Conservation (phyloP, 2,888 invertebrate genomes). For the Philonicus albiceps region DNA sequence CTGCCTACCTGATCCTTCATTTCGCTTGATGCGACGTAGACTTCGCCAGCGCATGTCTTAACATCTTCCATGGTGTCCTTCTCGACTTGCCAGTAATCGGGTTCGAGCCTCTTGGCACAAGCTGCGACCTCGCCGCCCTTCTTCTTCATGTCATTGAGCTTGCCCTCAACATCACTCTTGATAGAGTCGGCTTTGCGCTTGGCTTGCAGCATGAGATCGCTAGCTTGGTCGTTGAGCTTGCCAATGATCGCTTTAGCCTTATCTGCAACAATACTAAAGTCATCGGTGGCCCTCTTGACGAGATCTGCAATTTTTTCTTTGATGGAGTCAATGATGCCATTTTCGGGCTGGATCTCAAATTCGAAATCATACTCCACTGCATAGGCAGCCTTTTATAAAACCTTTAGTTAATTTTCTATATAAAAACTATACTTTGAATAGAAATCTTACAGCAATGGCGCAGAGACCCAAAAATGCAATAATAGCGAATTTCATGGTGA, state of each 20-base stretch:
- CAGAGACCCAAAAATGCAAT: conserved; percentile 42
- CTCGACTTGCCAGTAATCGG: conserved; percentile 1
- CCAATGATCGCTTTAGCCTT: not conserved
- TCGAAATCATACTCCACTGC: not conserved
- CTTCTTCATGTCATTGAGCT: not conserved
- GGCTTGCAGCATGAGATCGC: not conserved
- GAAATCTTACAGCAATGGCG: conserved; percentile 40
- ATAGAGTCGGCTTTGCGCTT: not conserved
- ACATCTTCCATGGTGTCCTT: not conserved
- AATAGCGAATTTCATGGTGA: conserved; percentile 46
- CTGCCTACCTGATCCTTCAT: not conserved
- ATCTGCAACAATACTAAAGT: not conserved
- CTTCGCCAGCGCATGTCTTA: not conserved
- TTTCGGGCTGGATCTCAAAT: not conserved
- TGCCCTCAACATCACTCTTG: not conserved
- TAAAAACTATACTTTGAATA: not conserved
- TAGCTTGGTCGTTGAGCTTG: not conserved
- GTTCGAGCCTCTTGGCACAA: not conserved
- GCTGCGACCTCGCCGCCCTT: not conserved
- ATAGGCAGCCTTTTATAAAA: not conserved
- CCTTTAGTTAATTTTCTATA: not conserved
- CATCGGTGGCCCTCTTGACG: not conserved
- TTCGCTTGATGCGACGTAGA: not conserved
- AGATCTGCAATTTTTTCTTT: not conserved
- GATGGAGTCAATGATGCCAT: not conserved